phyloP scores from a whole-genome alignment of 2,888 invertebrate species.

The Limenitis camilla region DNA sequence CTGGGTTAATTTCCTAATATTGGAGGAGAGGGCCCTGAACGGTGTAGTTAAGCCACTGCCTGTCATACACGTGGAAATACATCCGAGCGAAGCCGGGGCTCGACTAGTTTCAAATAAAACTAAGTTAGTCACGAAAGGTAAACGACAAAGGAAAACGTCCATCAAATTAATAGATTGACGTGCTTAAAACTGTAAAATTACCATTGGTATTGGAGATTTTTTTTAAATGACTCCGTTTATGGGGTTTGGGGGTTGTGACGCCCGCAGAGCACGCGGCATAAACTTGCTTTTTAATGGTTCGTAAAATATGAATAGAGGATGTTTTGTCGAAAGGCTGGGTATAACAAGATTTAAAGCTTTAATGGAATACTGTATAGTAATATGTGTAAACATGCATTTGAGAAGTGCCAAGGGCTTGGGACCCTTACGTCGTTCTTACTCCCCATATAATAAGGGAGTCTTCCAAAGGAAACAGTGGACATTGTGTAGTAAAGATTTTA shows the following conservation, averaged over 20 bases:
- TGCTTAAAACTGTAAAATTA: conserved; percentile 72
- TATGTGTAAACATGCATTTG: too few relatives aligned
- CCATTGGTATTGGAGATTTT: conserved; percentile 52
- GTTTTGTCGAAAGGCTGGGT: conserved; percentile 6
- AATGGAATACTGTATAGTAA: too few relatives aligned
- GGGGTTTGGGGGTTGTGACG: conserved; percentile 44
- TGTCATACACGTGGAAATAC: too few relatives aligned
- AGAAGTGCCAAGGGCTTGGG: too few relatives aligned
- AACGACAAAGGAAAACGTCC: conserved; percentile 46
- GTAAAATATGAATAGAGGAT: conserved; percentile 33
- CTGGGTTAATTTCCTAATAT: too few relatives aligned
- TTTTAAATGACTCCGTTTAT: conserved; percentile 36
- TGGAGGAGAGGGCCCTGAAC: too few relatives aligned
- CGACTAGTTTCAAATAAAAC: conserved; percentile 36
- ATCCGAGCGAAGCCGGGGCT: too few relatives aligned
- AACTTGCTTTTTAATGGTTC: conserved; percentile 52
- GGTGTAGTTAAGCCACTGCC: too few relatives aligned
- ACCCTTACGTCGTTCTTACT: too few relatives aligned
- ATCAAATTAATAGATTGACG: conserved; percentile 68
- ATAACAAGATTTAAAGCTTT: not conserved
- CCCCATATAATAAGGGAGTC: too few relatives aligned
- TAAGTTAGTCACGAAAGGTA: conserved; percentile 58
- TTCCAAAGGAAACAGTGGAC: too few relatives aligned
- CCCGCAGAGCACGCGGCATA: conserved; percentile 41
- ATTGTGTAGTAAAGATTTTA: too few relatives aligned